Percentiles rank a stretch among this genome's conserved stretches.
These are phyloP conservation scores for Agriopis marginaria DNA, from an alignment of 2,888 invertebrate species.

Conservation along the genomic window DNA sequence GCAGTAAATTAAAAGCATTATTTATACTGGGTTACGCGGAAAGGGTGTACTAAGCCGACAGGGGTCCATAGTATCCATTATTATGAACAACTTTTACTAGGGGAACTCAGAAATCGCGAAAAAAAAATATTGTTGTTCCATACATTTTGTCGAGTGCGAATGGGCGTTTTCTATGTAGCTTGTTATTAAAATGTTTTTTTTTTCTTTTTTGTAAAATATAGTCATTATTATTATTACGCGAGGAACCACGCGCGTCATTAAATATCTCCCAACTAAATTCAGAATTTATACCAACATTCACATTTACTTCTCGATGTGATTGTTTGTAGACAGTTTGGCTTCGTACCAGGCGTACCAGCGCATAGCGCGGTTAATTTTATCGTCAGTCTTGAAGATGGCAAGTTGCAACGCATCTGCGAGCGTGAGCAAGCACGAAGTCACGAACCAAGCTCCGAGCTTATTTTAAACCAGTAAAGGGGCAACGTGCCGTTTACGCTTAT, in stretches of 20 bases:
- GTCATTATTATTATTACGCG: neutral
- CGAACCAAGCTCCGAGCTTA: slow-evolving; percentile 60
- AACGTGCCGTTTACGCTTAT: slow-evolving; percentile 49
- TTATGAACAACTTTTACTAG: too few species aligned
- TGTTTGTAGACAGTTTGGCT: slow-evolving; percentile 38
- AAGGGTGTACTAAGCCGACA: too few species aligned
- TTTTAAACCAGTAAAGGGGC: slow-evolving; percentile 61
- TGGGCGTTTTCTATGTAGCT: too few species aligned
- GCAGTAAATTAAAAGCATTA: too few species aligned
- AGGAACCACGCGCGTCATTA: neutral
- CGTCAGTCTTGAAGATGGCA: slow-evolving; percentile 56
- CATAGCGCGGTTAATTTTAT: slow-evolving; percentile 62
- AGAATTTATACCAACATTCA: slow-evolving; percentile 4
- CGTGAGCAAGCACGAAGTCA: slow-evolving; percentile 63
- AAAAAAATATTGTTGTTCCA: too few species aligned
- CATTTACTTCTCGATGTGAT: slow-evolving; percentile 18
- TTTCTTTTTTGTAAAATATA: too few species aligned
- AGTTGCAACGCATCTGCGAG: slow-evolving; percentile 60
- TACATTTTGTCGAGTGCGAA: too few species aligned
- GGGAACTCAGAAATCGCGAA: too few species aligned
- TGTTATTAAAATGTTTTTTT: too few species aligned
- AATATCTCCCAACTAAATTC: neutral
- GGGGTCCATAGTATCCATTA: too few species aligned
- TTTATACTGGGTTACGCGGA: too few species aligned
- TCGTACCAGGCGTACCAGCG: slow-evolving; percentile 45